phyloP scores from a whole-genome alignment of 2,888 invertebrate species.

The Bellardia pandia region DNA sequence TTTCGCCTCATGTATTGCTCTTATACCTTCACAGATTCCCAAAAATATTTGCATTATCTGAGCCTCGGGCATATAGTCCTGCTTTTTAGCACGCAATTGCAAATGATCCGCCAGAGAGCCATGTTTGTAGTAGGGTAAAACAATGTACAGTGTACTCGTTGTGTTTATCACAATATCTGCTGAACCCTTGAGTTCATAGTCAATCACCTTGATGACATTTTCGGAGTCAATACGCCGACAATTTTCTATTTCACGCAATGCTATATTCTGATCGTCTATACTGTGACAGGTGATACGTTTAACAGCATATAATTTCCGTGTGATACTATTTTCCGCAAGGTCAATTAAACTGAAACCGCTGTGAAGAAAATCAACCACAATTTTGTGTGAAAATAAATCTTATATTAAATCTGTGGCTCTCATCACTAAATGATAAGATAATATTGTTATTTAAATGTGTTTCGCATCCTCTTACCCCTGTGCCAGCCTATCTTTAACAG shows the following conservation, averaged over 20 bases:
- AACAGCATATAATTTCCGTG: constrained; percentile 89
- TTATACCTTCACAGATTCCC: constrained; percentile 90
- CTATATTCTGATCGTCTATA: constrained; percentile 89
- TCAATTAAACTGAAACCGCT: constrained; percentile 93
- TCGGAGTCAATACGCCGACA: constrained; percentile 89
- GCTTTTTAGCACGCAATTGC: constrained; percentile 86
- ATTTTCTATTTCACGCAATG: constrained; percentile 90
- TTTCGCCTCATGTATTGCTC: constrained; percentile 89
- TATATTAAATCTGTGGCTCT: not conserved
- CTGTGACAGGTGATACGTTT: constrained; percentile 93
- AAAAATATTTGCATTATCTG: constrained; percentile 89
- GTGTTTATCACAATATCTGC: constrained; percentile 88
- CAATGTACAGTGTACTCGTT: constrained; percentile 89
- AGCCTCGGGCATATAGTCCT: constrained; percentile 87
- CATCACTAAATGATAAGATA: constrained; percentile 35
- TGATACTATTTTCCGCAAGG: constrained; percentile 88
- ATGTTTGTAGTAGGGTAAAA: constrained; percentile 91
- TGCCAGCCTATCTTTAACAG: constrained; percentile 89
- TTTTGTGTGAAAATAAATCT: not conserved
- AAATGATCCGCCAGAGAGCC: constrained; percentile 91
- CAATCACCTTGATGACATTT: constrained; percentile 90
- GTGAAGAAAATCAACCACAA: constrained; percentile 76
- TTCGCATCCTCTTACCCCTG: constrained; percentile 87
- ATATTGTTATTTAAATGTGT: not conserved
- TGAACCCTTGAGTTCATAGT: constrained; percentile 87